A percentile compares a stretch with the other conserved stretches of the same genome.
phyloP scores from a whole-genome alignment of 2,888 invertebrate genomes.

The Venustoraphidia nigricollis region DNA sequence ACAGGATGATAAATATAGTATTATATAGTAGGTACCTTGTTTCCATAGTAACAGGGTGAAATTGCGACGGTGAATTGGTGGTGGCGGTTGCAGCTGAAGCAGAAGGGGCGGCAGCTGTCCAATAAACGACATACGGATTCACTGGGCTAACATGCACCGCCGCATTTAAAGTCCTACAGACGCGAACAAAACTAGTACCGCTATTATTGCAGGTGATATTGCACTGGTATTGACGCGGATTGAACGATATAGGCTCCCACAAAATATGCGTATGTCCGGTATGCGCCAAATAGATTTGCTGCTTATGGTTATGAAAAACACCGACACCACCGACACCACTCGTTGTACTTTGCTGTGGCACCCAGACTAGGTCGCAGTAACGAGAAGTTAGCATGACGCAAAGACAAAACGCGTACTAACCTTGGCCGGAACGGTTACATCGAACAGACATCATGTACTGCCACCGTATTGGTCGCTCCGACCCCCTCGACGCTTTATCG shows the following conservation, averaged over 20 bases:
- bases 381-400: conserved; percentile 5
- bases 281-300: neutral
- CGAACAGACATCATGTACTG: no score
- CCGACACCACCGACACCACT: neutral
- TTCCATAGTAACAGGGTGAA: conserved; percentile 7
- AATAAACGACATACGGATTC: conserved; percentile 7
- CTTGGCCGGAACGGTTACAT: neutral
- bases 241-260: no score
- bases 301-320: neutral
- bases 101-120: conserved; percentile 4
- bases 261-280: no score
- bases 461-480: no score
- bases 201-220: neutral
- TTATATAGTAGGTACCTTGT: conserved; percentile 3
- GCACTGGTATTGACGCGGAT: no score
- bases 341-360: conserved; percentile 1
- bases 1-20: no score
- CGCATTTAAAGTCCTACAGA: conserved; percentile 3
- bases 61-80: neutral
- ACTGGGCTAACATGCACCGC: neutral
- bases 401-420: conserved; percentile 6
- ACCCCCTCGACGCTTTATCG: no score
- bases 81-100: conserved; percentile 1
- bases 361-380: conserved; percentile 7
- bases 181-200: conserved; percentile 5